These are phyloP conservation scores for Sebastolobus alascanus DNA, from an alignment of 2,797 vertebrate genomes.

Conservation along the genomic window DNA sequence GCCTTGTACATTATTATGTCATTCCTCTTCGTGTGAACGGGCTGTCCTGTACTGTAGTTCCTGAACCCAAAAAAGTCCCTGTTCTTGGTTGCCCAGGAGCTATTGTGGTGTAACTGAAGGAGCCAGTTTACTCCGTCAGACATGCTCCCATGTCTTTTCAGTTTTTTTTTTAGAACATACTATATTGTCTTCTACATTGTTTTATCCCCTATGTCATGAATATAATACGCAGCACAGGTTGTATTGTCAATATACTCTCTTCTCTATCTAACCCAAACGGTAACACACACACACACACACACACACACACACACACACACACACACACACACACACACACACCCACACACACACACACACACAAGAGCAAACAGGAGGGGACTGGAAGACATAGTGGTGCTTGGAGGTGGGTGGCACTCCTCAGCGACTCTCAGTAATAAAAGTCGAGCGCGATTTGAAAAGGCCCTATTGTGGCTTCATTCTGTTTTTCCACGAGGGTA, in stretches of 20 bases:
- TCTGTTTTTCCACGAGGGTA: slow-evolving; percentile 83
- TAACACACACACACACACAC: slow-evolving; percentile 26
- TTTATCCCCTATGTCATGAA: neutral
- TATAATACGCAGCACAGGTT: slow-evolving; percentile 3
- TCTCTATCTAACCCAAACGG: neutral
- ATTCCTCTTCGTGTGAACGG: too few relatives aligned
- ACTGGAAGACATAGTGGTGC: slow-evolving; percentile 55
- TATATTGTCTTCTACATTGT: neutral
- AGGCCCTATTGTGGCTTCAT: slow-evolving; percentile 81
- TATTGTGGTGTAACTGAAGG: neutral
- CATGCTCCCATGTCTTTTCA: too few relatives aligned
- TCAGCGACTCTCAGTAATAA: slow-evolving; percentile 81
- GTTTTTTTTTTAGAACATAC: neutral
- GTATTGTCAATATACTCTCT: neutral
- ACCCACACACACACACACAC: slow-evolving; percentile 23
- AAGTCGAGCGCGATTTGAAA: slow-evolving; percentile 81
- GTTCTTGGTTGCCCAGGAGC: neutral
- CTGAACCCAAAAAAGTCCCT: neutral
- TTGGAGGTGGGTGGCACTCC: slow-evolving; percentile 78
- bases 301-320: slow-evolving; percentile 30
- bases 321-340: slow-evolving; percentile 31
- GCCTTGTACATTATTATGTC: too few relatives aligned
- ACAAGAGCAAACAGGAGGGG: slow-evolving; percentile 36
- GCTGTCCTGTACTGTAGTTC: neutral
- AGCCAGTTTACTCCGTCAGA: neutral